A percentile compares a stretch with the other conserved stretches of the same genome.
Conservation (phyloP, 2,888 invertebrate species). For the Drosophila flavopinicola region DNA sequence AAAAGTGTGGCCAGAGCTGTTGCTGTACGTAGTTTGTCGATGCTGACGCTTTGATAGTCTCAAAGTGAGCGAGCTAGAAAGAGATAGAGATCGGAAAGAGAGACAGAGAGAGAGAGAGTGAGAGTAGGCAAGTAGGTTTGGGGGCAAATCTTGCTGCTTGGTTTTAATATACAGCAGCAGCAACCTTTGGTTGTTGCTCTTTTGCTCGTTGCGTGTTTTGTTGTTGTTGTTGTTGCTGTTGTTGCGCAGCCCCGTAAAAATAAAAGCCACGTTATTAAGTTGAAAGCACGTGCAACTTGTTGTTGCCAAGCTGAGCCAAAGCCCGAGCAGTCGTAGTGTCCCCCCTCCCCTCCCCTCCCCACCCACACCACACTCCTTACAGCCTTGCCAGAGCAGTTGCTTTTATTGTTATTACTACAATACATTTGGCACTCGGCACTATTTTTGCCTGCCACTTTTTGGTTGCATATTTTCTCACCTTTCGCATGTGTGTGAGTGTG, state of each 20-base stretch:
- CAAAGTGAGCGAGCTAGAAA: conserved; percentile 18
- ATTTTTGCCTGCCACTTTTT: conserved; percentile 68
- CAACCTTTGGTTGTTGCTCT: conserved; percentile 55
- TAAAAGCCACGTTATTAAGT: conserved; percentile 80
- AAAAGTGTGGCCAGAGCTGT: conserved; percentile 59
- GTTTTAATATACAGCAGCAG: conserved; percentile 57
- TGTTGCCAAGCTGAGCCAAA: conserved; percentile 48
- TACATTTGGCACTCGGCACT: conserved; percentile 78
- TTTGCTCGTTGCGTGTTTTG: conserved; percentile 21
- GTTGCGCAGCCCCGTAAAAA: conserved; percentile 63
- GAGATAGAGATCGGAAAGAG: conserved; percentile 1
- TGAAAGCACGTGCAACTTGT: conserved; percentile 80
- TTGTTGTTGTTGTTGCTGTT: conserved; percentile 24
- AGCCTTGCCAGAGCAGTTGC: conserved; percentile 60
- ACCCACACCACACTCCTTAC: no score
- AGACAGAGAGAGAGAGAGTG: background rate
- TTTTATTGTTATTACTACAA: conserved; percentile 79
- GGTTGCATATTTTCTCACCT: conserved; percentile 73
- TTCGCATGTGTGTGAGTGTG: conserved; percentile 21
- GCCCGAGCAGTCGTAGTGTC: conserved; percentile 4
- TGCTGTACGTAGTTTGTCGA: conserved; percentile 66
- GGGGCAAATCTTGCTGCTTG: conserved; percentile 46
- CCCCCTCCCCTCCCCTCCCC: conserved; percentile 1
- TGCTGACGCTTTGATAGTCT: conserved; percentile 65
- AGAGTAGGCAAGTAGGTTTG: conserved; percentile 17